A percentile compares a stretch with the other conserved stretches of the same genome.
These are phyloP conservation scores for Nebria ingens DNA, from an alignment of 1,140 invertebrate species.

Conservation along the genomic window DNA sequence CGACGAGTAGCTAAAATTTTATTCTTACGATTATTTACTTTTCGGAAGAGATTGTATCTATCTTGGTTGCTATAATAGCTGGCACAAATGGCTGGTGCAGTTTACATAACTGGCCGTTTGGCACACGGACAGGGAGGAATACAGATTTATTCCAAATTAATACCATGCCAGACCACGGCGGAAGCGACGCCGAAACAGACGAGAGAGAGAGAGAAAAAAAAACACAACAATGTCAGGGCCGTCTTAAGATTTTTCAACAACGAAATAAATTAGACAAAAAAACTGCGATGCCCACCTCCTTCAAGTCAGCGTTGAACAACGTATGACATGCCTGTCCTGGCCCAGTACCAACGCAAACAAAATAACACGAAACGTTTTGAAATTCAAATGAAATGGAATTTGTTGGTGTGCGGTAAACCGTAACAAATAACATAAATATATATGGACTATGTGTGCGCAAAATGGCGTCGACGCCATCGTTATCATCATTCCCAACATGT, in stretches of 20 bases:
- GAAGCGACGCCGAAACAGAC: no score
- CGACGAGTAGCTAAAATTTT: no score
- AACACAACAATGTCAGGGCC: no score
- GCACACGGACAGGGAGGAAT: neutral
- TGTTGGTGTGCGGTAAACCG: neutral
- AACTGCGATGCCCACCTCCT: no score
- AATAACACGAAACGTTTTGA: conserved; percentile 1
- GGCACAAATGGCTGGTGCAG: neutral
- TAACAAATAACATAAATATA: conserved; percentile 8
- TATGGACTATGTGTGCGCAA: neutral
- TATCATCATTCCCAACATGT: neutral
- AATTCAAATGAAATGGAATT: conserved; percentile 8
- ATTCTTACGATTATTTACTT: neutral
- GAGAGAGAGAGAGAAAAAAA: no score
- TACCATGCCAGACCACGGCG: neutral
- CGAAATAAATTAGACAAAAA: no score
- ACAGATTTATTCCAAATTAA: conserved; percentile 5
- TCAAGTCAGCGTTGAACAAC: no score
- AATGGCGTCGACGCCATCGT: neutral
- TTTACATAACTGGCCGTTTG: neutral
- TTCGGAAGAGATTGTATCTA: neutral
- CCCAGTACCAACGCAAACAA: neutral
- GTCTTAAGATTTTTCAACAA: no score
- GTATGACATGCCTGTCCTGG: neutral
- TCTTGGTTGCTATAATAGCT: neutral